A percentile compares a stretch with the other conserved stretches of the same genome.
Conservation (phyloP, 2,113 vertebrate species). For the Muntiacus muntjak region DNA sequence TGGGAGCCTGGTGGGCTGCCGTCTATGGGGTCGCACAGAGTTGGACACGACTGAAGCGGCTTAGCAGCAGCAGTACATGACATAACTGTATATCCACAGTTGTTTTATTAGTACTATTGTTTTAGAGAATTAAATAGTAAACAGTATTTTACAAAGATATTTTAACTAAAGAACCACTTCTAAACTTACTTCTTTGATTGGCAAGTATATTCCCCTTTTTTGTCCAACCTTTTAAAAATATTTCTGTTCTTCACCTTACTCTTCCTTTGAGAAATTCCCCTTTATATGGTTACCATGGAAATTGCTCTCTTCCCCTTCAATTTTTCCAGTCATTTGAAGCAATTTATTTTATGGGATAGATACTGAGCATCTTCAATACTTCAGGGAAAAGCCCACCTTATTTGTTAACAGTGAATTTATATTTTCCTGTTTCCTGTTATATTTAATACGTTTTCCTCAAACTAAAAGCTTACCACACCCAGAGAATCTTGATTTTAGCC, state of each 20-base stretch:
- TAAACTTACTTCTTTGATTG: background rate
- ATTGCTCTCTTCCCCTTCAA: conserved; percentile 67
- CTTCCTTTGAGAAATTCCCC: conserved; percentile 38
- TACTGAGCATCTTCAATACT: conserved; percentile 58
- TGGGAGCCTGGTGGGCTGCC: no score
- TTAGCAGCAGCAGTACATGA: background rate
- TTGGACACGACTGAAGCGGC: no score
- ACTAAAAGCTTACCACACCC: conserved; percentile 29
- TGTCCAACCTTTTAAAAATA: background rate
- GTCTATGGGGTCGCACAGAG: no score
- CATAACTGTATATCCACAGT: background rate
- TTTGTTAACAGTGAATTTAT: conserved; percentile 54
- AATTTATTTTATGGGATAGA: conserved; percentile 54
- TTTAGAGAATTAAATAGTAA: conserved; percentile 43
- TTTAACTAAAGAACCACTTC: background rate
- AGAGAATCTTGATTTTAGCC: background rate
- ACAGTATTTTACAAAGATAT: background rate
- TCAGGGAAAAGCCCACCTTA: background rate
- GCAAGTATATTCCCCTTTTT: background rate
- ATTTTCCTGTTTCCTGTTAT: conserved; percentile 28
- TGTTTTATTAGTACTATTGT: background rate
- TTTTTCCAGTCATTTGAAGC: conserved; percentile 48
- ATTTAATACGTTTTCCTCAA: background rate
- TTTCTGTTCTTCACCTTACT: conserved; percentile 20
- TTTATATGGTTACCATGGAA: conserved; percentile 76